Evolutionary conservation across 1,140 invertebrate species (phyloP).

Genomic region (Thalassaphorura encarpata): DNA sequence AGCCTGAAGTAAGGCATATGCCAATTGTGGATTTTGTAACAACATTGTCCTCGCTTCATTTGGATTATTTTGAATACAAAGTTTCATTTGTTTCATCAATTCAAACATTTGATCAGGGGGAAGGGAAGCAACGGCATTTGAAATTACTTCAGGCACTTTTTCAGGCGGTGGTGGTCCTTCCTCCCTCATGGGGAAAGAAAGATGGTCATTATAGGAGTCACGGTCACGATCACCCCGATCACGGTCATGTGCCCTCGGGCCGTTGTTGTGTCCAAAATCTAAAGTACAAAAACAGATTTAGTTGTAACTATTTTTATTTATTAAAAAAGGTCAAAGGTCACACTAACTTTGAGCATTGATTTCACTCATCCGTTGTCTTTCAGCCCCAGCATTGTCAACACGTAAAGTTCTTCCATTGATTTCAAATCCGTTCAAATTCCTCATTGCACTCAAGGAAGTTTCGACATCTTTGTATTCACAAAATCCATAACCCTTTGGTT

Average conservation of each 20-base stretch:
- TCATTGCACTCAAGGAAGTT: slow-evolving; percentile 94
- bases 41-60: slow-evolving; percentile 87
- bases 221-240: too few relatives aligned
- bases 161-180: slow-evolving; percentile 49
- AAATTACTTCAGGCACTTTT: slow-evolving; percentile 93
- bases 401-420: slow-evolving; percentile 89
- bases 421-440: slow-evolving; percentile 96
- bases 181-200: too few relatives aligned
- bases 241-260: too few relatives aligned
- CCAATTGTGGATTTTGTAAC: slow-evolving; percentile 95
- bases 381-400: slow-evolving; percentile 45
- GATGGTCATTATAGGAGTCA: too few relatives aligned
- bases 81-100: slow-evolving; percentile 99
- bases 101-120: slow-evolving; percentile 99
- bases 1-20: slow-evolving; percentile 92
- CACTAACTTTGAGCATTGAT: too few relatives aligned
- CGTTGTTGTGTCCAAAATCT: too few relatives aligned
- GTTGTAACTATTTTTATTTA: too few relatives aligned
- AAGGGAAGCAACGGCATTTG: slow-evolving; percentile 88
- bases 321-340: too few relatives aligned
- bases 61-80: slow-evolving; percentile 78
- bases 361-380: slow-evolving; percentile 29
- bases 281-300: too few relatives aligned
- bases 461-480: slow-evolving; percentile 99
- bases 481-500: slow-evolving; percentile 99